Percentiles rank a stretch among this genome's conserved stretches.
phyloP scores from a whole-genome alignment of 1,140 invertebrate species.

The Aporrectodea caliginosa region DNA sequence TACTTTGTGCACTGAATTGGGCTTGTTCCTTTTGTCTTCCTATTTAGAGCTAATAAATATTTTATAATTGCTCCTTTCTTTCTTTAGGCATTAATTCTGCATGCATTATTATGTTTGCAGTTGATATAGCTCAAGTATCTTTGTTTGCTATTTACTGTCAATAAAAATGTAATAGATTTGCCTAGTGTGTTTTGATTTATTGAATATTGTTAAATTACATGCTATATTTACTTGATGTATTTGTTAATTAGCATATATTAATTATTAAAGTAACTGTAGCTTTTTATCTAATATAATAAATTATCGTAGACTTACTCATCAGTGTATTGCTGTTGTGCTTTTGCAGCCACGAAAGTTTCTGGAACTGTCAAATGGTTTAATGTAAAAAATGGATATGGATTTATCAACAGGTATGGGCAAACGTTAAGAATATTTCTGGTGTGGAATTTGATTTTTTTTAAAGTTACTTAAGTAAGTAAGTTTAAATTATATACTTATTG shows the following conservation, averaged over 20 bases:
- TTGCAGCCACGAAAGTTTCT: conserved; percentile 49
- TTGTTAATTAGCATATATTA: background rate
- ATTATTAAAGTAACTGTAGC: background rate
- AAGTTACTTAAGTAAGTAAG: background rate
- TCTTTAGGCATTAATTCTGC: no score
- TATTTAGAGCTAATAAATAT: no score
- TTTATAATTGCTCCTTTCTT: no score
- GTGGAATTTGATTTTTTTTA: conserved; percentile 5
- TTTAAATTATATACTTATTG: background rate
- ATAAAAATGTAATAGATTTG: background rate
- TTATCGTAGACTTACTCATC: background rate
- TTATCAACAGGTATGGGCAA: conserved; percentile 73
- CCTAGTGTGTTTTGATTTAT: background rate
- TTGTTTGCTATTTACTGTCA: no score
- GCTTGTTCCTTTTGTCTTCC: no score
- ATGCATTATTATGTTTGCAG: no score
- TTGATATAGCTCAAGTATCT: no score
- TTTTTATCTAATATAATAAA: background rate
- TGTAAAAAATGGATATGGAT: conserved; percentile 98
- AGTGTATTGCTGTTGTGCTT: background rate
- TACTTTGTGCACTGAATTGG: no score
- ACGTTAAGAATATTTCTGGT: conserved; percentile 33
- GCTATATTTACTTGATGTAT: background rate
- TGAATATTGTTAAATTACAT: background rate
- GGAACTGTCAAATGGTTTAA: conserved; percentile 99